phyloP scores from a whole-genome alignment of 2,113 vertebrate species.

The Meleagris gallopavo region DNA sequence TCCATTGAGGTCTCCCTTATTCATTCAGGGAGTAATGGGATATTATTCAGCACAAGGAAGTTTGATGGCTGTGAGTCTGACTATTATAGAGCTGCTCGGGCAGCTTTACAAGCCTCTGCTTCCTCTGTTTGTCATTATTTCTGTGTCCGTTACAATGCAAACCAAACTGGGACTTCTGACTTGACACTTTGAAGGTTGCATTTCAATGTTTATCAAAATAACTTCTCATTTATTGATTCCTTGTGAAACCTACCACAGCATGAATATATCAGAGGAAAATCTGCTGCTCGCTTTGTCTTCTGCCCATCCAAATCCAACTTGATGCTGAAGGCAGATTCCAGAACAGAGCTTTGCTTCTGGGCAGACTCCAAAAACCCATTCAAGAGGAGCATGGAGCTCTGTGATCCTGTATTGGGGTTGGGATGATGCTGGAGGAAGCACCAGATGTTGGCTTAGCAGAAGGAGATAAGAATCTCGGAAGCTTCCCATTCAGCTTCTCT shows the following conservation, averaged over 20 bases:
- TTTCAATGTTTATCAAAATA: not conserved
- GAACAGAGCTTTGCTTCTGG: not conserved
- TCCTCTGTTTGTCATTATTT: constrained; percentile 25
- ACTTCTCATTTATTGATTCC: not conserved
- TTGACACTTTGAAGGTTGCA: not conserved
- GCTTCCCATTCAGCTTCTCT: not conserved
- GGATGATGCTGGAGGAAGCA: not conserved
- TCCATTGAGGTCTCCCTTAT: not conserved
- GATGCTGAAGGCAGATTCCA: not conserved
- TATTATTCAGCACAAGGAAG: constrained; percentile 17
- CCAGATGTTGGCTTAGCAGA: not conserved
- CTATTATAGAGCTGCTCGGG: not conserved
- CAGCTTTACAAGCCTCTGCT: not conserved
- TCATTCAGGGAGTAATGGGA: not conserved
- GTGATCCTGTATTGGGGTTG: accelerated
- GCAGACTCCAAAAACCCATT: not conserved
- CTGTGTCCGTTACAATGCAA: not conserved
- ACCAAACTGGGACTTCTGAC: not conserved
- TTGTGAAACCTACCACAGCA: not conserved
- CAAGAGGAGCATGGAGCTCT: not conserved
- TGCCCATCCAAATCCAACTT: not conserved
- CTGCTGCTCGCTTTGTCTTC: not conserved
- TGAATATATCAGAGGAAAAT: not conserved
- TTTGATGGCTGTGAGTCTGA: constrained; percentile 32
- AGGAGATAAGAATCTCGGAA: not conserved